These are phyloP conservation scores for Ophthalmolycus amberensis DNA, from an alignment of 2,113 vertebrate genomes.

Conservation along the genomic window DNA sequence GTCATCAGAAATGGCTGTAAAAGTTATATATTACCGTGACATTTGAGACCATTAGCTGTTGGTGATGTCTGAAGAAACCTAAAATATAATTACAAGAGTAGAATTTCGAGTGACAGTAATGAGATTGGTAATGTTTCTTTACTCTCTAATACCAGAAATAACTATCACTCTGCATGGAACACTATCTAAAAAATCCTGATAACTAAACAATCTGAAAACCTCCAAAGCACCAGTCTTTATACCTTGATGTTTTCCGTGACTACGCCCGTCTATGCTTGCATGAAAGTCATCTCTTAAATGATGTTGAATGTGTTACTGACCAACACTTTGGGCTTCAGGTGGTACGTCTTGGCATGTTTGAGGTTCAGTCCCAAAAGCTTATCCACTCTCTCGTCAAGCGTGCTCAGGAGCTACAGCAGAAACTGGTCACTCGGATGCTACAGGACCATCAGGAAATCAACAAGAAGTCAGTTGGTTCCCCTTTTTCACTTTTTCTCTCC, in stretches of 20 bases:
- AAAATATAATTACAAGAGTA: not conserved
- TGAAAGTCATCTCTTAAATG: not conserved
- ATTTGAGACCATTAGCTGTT: not conserved
- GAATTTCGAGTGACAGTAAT: not conserved
- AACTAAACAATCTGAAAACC: not conserved
- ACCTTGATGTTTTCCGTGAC: not conserved
- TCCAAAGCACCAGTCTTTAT: not conserved
- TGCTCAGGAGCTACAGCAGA: constrained; percentile 82
- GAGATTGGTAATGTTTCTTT: constrained; percentile 7
- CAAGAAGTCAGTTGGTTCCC: constrained; percentile 64
- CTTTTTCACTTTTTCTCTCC: not conserved
- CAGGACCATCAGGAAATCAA: constrained; percentile 85
- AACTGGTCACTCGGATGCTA: constrained; percentile 83
- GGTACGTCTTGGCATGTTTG: constrained; percentile 89
- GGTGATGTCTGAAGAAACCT: not conserved
- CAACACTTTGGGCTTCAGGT: constrained; percentile 73
- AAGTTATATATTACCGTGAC: not conserved
- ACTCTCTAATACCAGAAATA: not conserved
- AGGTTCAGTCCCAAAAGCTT: constrained; percentile 87
- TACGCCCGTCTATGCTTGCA: not conserved
- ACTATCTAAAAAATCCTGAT: not conserved
- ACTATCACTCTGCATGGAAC: not conserved
- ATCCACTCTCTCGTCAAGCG: constrained; percentile 84
- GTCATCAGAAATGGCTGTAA: not conserved
- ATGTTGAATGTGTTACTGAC: constrained; percentile 6